A percentile compares a stretch with the other conserved stretches of the same genome.
Conservation (phyloP, 2,113 vertebrate genomes). For the Microcebus murinus region DNA sequence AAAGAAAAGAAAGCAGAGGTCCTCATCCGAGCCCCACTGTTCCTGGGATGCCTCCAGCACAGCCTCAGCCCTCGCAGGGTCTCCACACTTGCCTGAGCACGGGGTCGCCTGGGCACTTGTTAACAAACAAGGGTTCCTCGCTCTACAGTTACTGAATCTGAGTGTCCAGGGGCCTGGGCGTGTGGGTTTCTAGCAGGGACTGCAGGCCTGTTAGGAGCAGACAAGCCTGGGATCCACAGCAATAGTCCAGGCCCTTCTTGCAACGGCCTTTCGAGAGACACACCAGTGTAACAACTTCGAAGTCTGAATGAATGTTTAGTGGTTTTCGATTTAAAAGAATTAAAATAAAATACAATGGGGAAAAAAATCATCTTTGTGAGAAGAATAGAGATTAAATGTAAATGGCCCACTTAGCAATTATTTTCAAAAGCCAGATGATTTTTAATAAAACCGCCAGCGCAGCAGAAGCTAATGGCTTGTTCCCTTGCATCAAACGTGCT, state of each 20-base stretch:
- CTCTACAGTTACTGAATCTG: neutral
- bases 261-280: neutral
- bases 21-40: neutral
- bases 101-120: too few relatives aligned
- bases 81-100: neutral
- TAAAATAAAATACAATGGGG: slow-evolving; percentile 23
- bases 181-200: neutral
- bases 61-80: neutral
- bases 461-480: slow-evolving; percentile 29
- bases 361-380: slow-evolving; percentile 21
- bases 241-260: neutral
- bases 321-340: neutral
- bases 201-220: neutral
- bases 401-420: slow-evolving; percentile 59
- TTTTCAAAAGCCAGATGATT: slow-evolving; percentile 67
- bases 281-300: neutral
- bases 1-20: neutral
- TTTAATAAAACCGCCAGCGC: slow-evolving; percentile 36
- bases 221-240: neutral
- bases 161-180: neutral
- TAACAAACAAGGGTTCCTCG: neutral
- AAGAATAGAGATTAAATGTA: slow-evolving; percentile 45
- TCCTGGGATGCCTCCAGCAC: neutral
- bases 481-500: neutral
- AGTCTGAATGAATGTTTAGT: neutral